Evolutionary conservation across 2,113 vertebrate species (phyloP), one percentile per base, ranked within the genome.

Genomic region (Herpailurus yagouaroundi): DNA sequence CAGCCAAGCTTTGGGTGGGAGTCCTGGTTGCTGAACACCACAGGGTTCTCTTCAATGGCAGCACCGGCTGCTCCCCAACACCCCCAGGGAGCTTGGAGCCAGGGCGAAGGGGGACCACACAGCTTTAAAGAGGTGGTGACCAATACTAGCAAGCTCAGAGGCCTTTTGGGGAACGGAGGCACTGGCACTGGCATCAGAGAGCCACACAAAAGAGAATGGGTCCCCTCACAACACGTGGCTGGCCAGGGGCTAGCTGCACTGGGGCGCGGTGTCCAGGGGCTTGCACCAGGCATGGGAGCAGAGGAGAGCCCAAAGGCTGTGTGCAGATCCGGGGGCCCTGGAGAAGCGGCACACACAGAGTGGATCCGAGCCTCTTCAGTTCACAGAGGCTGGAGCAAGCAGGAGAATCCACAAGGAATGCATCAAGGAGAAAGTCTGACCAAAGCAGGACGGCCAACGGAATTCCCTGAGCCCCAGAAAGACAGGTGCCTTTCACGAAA

Each of bases 331-430:
- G 7, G n/a, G 18, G 31, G 23, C 19, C 73, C 90, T 21, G 15
- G 41, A 66, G 18, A 69, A 23, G 5, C 25, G 55, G n/a, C 1
- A 4, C 0, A 0, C 13, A 1, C 13, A 7, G n/a, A 63, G 3
- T 12, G 21, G 41, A n/a, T 13, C 33, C 45, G 55, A 74, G 25
- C 60, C 60, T 77, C 36, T 73, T 66, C 69, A 11, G 12, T 50
- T 19, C 63, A 45, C 60, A 92, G 52, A 57, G 19, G 45, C 52
- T n/a, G 7, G n/a, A 38, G 23, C 0, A 0, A 80, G 3, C 31
- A 4, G 27, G 27, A 31, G 10, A 68, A 52, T 27, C 55, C 19
- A 55, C 41, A 23, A 36, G 23, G 23, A 92, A 64, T 68, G n/a
- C 18, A 73, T 18, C 33, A 33, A n/a, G 10, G 82, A 63, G 48